phyloP scores from a whole-genome alignment of 2,888 invertebrate genomes.

The Chamaedrilus cognettii region DNA sequence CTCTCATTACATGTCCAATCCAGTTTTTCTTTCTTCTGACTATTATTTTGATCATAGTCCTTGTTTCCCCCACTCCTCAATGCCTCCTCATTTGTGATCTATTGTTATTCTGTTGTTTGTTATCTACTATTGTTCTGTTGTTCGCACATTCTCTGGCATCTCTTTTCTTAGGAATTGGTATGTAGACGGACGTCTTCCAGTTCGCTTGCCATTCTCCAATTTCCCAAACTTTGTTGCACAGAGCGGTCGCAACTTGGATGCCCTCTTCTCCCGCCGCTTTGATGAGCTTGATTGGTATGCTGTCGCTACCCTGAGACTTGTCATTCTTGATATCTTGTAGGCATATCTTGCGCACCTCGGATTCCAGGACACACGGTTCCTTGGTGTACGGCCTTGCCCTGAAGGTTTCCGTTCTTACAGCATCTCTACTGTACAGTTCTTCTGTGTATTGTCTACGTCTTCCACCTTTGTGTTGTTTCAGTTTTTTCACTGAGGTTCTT shows the following conservation, averaged over 20 bases:
- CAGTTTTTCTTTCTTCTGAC: too few species aligned
- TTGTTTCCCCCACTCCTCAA: too few species aligned
- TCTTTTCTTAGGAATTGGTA: not conserved
- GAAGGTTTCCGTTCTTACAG: not conserved
- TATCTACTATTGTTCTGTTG: not conserved
- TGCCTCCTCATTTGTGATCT: too few species aligned
- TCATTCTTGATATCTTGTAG: not conserved
- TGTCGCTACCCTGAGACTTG: not conserved
- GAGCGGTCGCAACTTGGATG: not conserved
- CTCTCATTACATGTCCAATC: too few species aligned
- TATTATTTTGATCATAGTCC: too few species aligned
- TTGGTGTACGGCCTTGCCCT: too few species aligned
- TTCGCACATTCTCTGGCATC: not conserved
- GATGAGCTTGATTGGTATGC: not conserved
- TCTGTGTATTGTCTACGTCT: not conserved
- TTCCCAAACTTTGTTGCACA: not conserved
- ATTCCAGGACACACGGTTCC: not conserved
- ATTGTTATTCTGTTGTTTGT: too few species aligned
- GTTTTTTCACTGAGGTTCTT: too few species aligned
- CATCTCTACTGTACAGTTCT: not conserved
- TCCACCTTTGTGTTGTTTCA: too few species aligned
- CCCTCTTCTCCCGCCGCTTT: not conserved
- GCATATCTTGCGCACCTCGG: not conserved
- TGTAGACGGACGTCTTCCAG: not conserved
- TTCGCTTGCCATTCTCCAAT: not conserved